Base-by-base conservation (phyloP, 2,113 vertebrate species). In the Echinops telfairi region DNA sequence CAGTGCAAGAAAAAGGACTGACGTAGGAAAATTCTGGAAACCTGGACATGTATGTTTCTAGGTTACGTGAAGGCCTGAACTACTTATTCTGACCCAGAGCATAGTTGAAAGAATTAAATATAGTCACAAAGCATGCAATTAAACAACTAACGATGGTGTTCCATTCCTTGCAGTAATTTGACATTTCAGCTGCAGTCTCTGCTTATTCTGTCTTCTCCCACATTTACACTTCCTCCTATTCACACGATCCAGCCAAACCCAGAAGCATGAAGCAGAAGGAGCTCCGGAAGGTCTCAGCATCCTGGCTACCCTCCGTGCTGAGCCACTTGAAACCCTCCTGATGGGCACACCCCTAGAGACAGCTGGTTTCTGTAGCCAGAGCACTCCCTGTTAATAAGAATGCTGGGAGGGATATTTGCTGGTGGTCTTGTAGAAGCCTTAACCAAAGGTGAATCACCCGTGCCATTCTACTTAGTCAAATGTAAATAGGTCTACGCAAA, bases 41-140 rank as follows among this genome's bases (percentile, higher is more conserved):
- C 60, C 33, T 81, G 40, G 29, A 70, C 76, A 53, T 33, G 4
- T 60, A 88, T 58, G 27, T 77, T 1, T 94, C 47, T 83, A 93
- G 40, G n/a, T 83, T 96, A 83, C 33, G 90, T 33, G 15, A 84
- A 84, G 47, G 25, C n/a, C 85, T 64, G 20, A 43, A 89, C 25
- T 90, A 60, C 77, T 5, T 87, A 16, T 89, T 94, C 70, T 96
- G 73, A 93, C 58, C 47, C 29, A 92, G 75, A 68, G 12, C n/a
- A 58, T 36, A 87, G 23, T 23, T 73, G 71, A 40, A 90, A 27
- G 40, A 71, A 93, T 97, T 94, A 94, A 96, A 90, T 60, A 40
- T 47, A 94, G 77, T 83, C 33, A 58, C 20, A 81, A 79, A 92
- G 57, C 82, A 60, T 83, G 43, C 38, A 89, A 85, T 93, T 92